These are phyloP conservation scores for Paguma larvata DNA, from an alignment of 2,797 vertebrate genomes.

Conservation along the genomic window DNA sequence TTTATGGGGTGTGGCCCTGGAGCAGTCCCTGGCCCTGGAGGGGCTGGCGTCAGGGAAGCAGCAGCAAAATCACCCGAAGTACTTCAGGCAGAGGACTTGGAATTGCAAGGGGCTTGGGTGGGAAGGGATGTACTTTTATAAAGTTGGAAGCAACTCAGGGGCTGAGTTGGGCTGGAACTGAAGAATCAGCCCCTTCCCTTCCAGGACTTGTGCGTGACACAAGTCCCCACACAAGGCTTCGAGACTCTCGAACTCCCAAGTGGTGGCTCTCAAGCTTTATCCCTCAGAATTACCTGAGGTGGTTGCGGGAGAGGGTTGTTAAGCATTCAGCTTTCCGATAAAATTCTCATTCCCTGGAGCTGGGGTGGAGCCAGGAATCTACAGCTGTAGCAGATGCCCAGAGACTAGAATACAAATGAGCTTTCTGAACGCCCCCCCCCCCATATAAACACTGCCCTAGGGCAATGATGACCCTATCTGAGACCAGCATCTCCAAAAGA, in stretches of 20 bases:
- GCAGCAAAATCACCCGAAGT: background rate
- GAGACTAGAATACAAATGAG: background rate
- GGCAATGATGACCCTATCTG: background rate
- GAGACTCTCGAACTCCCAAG: background rate
- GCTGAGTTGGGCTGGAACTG: background rate
- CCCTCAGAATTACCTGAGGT: background rate
- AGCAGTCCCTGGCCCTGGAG: background rate
- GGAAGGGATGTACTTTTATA: background rate
- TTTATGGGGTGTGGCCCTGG: background rate
- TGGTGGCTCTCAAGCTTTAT: background rate
- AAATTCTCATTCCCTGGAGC: background rate
- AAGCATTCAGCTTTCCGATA: background rate
- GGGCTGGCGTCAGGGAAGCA: background rate
- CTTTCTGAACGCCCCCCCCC: background rate
- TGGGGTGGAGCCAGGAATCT: background rate
- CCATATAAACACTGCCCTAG: background rate
- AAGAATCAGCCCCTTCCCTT: background rate
- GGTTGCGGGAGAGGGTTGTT: background rate
- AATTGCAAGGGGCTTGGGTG: background rate
- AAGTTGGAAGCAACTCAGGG: background rate
- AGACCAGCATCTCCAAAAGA: no score
- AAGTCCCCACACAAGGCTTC: background rate
- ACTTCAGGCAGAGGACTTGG: background rate
- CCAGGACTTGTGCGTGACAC: background rate
- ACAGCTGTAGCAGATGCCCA: background rate